A percentile compares a stretch with the other conserved stretches of the same genome.
phyloP scores from a whole-genome alignment of 2,888 invertebrate genomes.

The Eudasyphora cyanicolor region DNA sequence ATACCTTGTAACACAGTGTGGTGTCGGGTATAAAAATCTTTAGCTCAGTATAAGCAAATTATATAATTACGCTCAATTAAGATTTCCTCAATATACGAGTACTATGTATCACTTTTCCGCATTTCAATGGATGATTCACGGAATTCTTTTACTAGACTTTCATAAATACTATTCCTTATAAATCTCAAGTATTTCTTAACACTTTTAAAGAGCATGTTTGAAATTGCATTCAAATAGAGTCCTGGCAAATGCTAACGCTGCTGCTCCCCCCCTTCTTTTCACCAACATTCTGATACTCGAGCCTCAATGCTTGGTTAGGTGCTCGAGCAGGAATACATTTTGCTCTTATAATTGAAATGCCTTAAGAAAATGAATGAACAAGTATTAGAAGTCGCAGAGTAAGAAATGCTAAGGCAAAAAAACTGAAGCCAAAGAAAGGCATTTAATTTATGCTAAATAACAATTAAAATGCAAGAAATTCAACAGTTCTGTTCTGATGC shows the following conservation, averaged over 20 bases:
- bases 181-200: not conserved
- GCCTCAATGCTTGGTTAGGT: not conserved
- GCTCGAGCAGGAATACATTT: not conserved
- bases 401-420: not conserved
- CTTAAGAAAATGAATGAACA: not conserved
- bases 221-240: not conserved
- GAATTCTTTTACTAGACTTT: too few species aligned
- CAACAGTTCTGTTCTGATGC: conserved; percentile 53
- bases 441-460: conserved; percentile 65
- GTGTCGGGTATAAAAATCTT: too few species aligned
- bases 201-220: not conserved
- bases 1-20: too few species aligned
- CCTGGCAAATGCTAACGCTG: not conserved
- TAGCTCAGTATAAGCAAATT: too few species aligned
- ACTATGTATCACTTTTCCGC: too few species aligned
- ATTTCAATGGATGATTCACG: too few species aligned
- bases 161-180: too few species aligned
- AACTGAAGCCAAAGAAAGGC: conserved; percentile 14
- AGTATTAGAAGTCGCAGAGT: not conserved
- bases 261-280: not conserved
- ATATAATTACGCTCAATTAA: too few species aligned
- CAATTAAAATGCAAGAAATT: conserved; percentile 64
- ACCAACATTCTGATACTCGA: too few species aligned
- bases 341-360: conserved; percentile 23
- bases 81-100: too few species aligned